Conservation (phyloP, 1,140 invertebrate species). For the Chrysoperla carnea region DNA sequence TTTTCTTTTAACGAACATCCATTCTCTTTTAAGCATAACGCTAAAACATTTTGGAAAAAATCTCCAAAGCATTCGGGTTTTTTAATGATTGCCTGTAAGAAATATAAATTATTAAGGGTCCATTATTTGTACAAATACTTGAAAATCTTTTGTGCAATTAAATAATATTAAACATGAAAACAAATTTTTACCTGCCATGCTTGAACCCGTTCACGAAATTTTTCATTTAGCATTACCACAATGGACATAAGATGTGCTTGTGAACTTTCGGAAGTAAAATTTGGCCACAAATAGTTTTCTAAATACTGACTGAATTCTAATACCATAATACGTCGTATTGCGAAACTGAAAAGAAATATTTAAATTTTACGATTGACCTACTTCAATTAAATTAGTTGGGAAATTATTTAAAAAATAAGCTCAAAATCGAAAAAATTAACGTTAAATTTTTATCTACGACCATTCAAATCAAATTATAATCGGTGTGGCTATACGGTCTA, state of each 20-base stretch:
- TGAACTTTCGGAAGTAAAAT: constrained; percentile 57
- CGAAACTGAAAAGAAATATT: constrained; percentile 39
- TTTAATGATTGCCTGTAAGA: constrained; percentile 55
- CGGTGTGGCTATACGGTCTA: constrained; percentile 4
- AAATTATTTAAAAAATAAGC: constrained; percentile 6
- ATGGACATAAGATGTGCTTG: constrained; percentile 86
- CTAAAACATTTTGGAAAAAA: constrained; percentile 77
- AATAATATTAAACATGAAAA: constrained; percentile 4
- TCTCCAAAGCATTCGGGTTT: constrained; percentile 62
- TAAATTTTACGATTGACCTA: constrained; percentile 1
- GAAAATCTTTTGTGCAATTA: background rate
- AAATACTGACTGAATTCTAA: constrained; percentile 95
- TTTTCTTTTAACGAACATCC: constrained; percentile 53
- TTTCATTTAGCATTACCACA: constrained; percentile 95
- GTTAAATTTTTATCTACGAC: too few species aligned
- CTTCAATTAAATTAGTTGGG: constrained; percentile 1
- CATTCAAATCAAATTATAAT: too few species aligned
- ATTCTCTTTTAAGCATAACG: constrained; percentile 41
- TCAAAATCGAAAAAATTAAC: constrained; percentile 1
- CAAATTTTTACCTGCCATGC: constrained; percentile 66
- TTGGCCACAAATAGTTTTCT: constrained; percentile 96
- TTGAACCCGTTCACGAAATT: constrained; percentile 88
- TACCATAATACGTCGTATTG: constrained; percentile 80
- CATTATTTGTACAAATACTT: background rate
- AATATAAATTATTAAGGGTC: too few species aligned